Base-by-base conservation (phyloP, 2,113 vertebrate species). In the Gadus macrocephalus region DNA sequence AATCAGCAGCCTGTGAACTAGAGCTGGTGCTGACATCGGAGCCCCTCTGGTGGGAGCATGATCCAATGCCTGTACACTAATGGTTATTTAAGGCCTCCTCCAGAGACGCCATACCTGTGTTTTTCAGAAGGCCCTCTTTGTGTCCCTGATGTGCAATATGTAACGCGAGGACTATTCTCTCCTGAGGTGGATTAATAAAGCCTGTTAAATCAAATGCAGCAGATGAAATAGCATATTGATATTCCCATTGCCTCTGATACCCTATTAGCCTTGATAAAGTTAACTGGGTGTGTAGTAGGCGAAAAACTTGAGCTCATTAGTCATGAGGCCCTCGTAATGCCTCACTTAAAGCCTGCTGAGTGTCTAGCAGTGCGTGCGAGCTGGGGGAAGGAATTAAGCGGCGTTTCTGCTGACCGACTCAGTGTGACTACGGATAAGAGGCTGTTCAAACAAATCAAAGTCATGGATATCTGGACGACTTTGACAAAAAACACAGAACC, bases 201-300 rank as follows among this genome's bases (percentile, higher is more conserved):
- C 5, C 3, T 58, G 17, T 16, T 14, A 58, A 58, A 58, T 58
- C 42, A 49, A 58, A n/a, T 58, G 62, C 65, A 66, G 70, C 38
- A 64, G 35, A 67, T 78, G 2, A 7, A 49, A 49, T 67, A 62
- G 28, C 58, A 65, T 8, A 64, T 12, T 49, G 25, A 55, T 28
- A 12, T 42, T 55, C 25, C 22, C 19, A n/a, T 64, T 2, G 28
- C 27, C 16, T 38, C 31, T n/a, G 16, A 38, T 38, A 16, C 11
- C 17, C 28, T 31, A 38, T 64, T 64, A 28, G 28, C 27, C 16
- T 64, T 64, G 63, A 35, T 35, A 35, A 71, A 75, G n/a, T 72
- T 56, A 20, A 22, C 8, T 15, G 7, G 11, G 38, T 68, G 14
- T 59, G 42, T 62, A 59, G 64, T 49, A 14, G 42, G 42, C 8